Conservation (phyloP, 2,888 invertebrate species). For the Pardosa pseudoannulata region DNA sequence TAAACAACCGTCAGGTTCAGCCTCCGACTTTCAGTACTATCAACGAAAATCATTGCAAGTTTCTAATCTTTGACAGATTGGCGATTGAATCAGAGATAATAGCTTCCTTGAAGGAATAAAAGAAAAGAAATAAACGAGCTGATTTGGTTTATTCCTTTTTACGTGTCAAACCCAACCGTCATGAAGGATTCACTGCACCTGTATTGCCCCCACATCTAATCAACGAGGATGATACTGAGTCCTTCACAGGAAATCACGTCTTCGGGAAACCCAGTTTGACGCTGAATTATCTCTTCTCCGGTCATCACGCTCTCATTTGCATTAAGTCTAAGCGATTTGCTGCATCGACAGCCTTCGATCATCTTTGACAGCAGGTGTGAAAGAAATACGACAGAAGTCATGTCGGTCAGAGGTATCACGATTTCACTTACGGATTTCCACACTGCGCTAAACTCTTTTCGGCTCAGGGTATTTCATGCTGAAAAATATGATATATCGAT, state of each 20-base stretch:
- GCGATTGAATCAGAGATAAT: not conserved
- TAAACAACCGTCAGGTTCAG: no score
- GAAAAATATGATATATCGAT: not conserved
- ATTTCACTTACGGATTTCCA: not conserved
- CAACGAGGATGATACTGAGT: not conserved
- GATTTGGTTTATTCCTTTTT: not conserved
- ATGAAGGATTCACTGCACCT: not conserved
- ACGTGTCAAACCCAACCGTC: not conserved
- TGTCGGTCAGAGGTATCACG: slow-evolving; percentile 12
- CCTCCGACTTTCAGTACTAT: not conserved
- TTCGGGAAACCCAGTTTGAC: slow-evolving; percentile 35
- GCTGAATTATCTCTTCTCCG: slow-evolving; percentile 7
- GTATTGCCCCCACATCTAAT: slow-evolving; percentile 8
- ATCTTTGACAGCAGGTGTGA: slow-evolving; percentile 49
- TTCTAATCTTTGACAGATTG: not conserved
- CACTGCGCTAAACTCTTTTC: not conserved
- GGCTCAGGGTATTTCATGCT: not conserved
- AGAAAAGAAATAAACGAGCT: not conserved
- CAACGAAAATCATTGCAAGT: not conserved
- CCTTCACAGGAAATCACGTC: slow-evolving; percentile 33
- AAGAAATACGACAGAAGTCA: slow-evolving; percentile 22
- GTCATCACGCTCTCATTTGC: slow-evolving; percentile 51
- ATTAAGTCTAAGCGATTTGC: not conserved
- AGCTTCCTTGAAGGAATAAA: not conserved
- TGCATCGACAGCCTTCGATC: slow-evolving; percentile 37